Conservation (phyloP, 2,888 invertebrate species). For the Drosophila stalkeri region DNA sequence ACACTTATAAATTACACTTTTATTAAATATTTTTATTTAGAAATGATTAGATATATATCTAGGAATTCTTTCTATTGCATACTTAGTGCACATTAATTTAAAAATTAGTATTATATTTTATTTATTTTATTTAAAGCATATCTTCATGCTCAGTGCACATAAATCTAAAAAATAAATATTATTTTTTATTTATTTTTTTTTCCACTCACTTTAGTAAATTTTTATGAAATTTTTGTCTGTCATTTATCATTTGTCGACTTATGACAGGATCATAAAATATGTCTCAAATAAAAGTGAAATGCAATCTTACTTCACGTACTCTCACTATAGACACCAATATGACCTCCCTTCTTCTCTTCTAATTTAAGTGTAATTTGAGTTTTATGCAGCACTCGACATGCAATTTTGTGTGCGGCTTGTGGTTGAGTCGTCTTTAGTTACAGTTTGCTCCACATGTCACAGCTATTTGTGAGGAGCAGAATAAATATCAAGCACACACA, state of each 20-base stretch:
- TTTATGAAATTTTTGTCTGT: neutral
- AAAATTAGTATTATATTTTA: no score
- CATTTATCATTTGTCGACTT: slow-evolving; percentile 4
- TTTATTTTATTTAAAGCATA: neutral
- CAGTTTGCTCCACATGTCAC: slow-evolving; percentile 36
- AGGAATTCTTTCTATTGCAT: no score
- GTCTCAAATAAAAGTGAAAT: slow-evolving; percentile 51
- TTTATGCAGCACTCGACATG: slow-evolving; percentile 71
- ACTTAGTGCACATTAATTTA: no score
- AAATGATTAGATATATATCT: no score
- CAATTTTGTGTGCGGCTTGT: slow-evolving; percentile 65
- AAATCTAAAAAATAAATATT: neutral
- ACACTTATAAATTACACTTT: no score
- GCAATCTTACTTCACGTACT: slow-evolving; percentile 15
- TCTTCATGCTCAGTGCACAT: neutral
- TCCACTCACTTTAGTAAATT: no score
- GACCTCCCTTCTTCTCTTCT: slow-evolving; percentile 3
- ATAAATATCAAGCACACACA: slow-evolving; percentile 28
- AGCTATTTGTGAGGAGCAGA: slow-evolving; percentile 8
- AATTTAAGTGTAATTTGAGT: slow-evolving; percentile 70
- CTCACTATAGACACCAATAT: neutral
- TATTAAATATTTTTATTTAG: no score
- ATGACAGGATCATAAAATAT: slow-evolving; percentile 31
- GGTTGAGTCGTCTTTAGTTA: slow-evolving; percentile 58
- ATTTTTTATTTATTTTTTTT: no score